These are phyloP conservation scores for Stenoptilia bipunctidactyla DNA, from an alignment of 2,888 invertebrate species.

Conservation along the genomic window DNA sequence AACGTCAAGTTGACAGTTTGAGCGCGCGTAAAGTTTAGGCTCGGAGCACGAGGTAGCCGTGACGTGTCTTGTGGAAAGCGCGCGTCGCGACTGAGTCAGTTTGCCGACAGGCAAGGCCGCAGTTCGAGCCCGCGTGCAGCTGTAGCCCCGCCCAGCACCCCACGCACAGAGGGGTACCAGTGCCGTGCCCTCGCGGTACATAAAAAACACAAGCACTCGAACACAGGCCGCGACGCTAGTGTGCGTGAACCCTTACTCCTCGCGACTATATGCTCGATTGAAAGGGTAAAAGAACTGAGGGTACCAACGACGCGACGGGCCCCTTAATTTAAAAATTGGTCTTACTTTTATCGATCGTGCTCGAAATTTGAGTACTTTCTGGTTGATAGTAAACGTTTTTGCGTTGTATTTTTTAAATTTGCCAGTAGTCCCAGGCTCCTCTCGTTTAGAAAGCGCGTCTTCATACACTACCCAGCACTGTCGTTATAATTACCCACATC, in stretches of 20 bases:
- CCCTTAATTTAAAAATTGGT: conserved; percentile 33
- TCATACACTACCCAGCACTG: too few relatives aligned
- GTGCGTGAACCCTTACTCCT: neutral
- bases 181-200: conserved; percentile 49
- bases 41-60: conserved; percentile 30
- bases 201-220: conserved; percentile 36
- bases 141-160: conserved; percentile 61
- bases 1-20: neutral
- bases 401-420: too few relatives aligned
- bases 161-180: conserved; percentile 49
- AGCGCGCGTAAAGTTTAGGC: conserved; percentile 20
- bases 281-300: conserved; percentile 32
- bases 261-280: conserved; percentile 7
- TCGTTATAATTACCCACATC: too few relatives aligned
- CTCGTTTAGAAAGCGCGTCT: too few relatives aligned
- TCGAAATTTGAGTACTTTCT: conserved; percentile 2
- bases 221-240: neutral
- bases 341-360: conserved; percentile 28
- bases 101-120: conserved; percentile 29
- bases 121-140: conserved; percentile 52
- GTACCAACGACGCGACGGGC: conserved; percentile 23
- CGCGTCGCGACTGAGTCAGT: conserved; percentile 48
- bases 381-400: neutral
- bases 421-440: too few relatives aligned
- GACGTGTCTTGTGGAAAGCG: conserved; percentile 45